Percentiles rank a stretch among this genome's conserved stretches.
Conservation (phyloP, 2,797 vertebrate genomes). For the Thamnophis elegans region DNA sequence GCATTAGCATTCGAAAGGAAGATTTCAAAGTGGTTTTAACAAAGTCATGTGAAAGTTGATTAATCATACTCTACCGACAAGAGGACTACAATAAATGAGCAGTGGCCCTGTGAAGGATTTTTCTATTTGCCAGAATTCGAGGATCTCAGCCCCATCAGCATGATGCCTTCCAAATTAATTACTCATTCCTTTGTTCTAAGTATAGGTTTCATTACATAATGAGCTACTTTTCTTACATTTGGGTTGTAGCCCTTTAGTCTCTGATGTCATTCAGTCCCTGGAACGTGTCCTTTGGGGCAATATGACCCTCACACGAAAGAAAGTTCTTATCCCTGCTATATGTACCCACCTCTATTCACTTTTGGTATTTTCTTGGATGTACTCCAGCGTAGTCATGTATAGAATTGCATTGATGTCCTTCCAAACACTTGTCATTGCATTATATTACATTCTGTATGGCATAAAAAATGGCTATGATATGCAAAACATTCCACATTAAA, state of each 20-base stretch:
- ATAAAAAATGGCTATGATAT: background rate
- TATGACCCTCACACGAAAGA: background rate
- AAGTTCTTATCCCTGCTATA: background rate
- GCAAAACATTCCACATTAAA: background rate
- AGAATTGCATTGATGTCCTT: background rate
- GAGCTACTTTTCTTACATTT: background rate
- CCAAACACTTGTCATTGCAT: background rate
- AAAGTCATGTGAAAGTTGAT: slow-evolving; percentile 36
- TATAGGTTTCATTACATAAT: background rate
- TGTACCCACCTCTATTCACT: background rate
- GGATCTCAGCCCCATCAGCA: slow-evolving; percentile 8
- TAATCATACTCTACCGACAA: slow-evolving; percentile 31
- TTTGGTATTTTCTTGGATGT: background rate
- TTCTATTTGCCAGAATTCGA: slow-evolving; percentile 12
- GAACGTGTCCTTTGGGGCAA: background rate
- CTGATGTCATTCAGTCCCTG: background rate
- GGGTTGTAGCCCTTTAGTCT: background rate
- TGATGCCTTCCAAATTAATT: background rate
- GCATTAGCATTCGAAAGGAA: slow-evolving; percentile 23
- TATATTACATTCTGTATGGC: background rate
- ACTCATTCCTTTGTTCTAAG: background rate
- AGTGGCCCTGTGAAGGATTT: background rate
- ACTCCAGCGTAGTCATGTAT: background rate
- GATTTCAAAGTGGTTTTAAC: slow-evolving; percentile 26
- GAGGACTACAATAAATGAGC: background rate